Evolutionary conservation across 2,888 invertebrate genomes (phyloP).

Genomic region (Rhorus exstirpatorius): DNA sequence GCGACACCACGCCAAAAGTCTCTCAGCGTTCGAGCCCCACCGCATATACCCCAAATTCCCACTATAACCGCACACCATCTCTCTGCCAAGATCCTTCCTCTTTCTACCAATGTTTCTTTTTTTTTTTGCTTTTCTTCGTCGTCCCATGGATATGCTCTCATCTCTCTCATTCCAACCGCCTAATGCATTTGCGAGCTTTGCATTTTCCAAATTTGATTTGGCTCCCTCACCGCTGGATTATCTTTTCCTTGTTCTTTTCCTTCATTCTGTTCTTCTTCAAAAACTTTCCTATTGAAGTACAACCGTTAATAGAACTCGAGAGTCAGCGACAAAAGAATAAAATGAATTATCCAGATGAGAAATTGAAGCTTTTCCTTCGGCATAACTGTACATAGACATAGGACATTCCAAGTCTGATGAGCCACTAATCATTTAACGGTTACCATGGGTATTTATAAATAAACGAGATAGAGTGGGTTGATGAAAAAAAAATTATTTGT

Average conservation of each 20-base stretch:
- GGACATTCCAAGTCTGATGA: neutral
- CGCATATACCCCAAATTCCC: conserved; percentile 36
- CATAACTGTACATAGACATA: neutral
- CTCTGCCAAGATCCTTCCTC: conserved; percentile 17
- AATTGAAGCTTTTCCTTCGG: conserved; percentile 35
- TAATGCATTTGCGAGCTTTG: conserved; percentile 27
- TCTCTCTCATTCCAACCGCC: neutral
- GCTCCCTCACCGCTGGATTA: conserved; percentile 12
- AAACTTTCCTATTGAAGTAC: conserved; percentile 38
- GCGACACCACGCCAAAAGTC: conserved; percentile 51
- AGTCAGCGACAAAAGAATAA: conserved; percentile 25
- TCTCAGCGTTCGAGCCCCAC: conserved; percentile 39
- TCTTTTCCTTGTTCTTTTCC: conserved; percentile 12
- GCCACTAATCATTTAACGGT: neutral
- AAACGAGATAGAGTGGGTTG: neutral
- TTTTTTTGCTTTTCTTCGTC: conserved; percentile 31
- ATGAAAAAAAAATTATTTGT: too few species aligned
- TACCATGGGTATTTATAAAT: neutral
- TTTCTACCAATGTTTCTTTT: conserved; percentile 37
- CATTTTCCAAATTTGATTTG: conserved; percentile 58
- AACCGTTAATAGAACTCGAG: neutral
- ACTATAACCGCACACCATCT: conserved; percentile 50
- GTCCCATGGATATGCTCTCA: conserved; percentile 2
- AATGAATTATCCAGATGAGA: conserved; percentile 53
- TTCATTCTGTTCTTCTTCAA: conserved; percentile 14